Evolutionary conservation across 1,140 invertebrate species (phyloP), one percentile per base, ranked within the genome.

Genomic region (Bombus sibiricus): DNA sequence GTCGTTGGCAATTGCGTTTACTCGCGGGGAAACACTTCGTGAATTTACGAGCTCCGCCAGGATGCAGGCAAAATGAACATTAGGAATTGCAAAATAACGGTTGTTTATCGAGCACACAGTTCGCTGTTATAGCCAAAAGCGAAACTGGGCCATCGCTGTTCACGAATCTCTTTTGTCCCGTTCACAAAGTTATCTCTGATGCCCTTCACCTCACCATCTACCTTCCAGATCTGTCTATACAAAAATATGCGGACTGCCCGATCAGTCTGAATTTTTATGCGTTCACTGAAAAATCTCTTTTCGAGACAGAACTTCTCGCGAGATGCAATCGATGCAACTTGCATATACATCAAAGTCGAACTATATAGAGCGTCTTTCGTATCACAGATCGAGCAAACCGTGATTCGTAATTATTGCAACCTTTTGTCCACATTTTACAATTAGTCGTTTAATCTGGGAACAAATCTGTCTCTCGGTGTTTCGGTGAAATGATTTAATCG

Each of bases 21-120:
- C 22, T 32, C 32, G 2, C 2, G 22, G 81, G 9, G 22, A 43
- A 78, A 22, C 37, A 57, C 71, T 6, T 6, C 12, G 13, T 8
- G 28, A 22, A 73, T 85, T 57, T 68, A 41, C n/a, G 41, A 73
- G 39, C 34, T 6, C 41, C 0, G n/a, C 5, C 28, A 9, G 28
- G 5, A 85, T 5, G 18, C n/a, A 1, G 71, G 41, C 6, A 57
- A 77, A 73, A 22, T 9, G 47, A 64, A 34, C 75, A 53, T 43
- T 64, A 8, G 74, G 37, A 84, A 89, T 84, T 88, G 71, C 79
- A 79, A 88, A 89, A 89, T 85, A 85, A 88, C 72, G 57, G 71
- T 79, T 91, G 86, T 91, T 89, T 91, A 86, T 75, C 77, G 43
- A 37, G 43, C 41, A 18, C 18, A n/a, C 28, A n/a, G 28, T 22